phyloP scores from a whole-genome alignment of 2,797 vertebrate species.

The Arremon aurantiirostris region DNA sequence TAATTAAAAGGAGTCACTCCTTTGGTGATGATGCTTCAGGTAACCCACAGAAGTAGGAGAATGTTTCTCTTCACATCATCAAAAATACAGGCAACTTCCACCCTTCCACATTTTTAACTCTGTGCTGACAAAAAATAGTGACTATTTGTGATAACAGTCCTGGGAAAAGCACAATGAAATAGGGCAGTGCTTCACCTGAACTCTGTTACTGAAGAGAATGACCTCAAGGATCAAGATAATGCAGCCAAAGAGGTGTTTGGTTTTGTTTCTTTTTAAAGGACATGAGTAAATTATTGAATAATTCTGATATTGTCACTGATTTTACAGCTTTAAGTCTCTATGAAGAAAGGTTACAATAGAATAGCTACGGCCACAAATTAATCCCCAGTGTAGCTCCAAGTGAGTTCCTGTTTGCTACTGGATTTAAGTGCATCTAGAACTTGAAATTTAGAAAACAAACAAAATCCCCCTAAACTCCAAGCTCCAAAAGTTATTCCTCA shows the following conservation, averaged over 20 bases:
- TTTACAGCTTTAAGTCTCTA: background rate
- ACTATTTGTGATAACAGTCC: background rate
- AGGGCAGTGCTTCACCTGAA: background rate
- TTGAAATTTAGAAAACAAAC: background rate
- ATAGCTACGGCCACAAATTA: background rate
- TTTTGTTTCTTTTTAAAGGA: background rate
- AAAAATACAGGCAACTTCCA: background rate
- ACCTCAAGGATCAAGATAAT: background rate
- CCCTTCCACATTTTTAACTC: background rate
- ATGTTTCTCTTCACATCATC: background rate
- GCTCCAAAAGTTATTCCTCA: background rate
- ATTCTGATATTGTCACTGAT: background rate
- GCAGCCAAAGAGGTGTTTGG: background rate
- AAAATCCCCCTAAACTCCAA: background rate
- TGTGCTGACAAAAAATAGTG: background rate
- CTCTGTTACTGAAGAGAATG: background rate
- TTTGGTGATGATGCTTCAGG: background rate
- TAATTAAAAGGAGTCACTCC: background rate
- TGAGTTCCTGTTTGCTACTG: background rate
- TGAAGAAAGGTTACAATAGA: background rate
- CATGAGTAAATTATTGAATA: background rate
- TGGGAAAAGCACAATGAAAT: background rate
- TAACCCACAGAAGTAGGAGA: background rate
- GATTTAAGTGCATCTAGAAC: background rate
- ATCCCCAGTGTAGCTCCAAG: background rate